A percentile compares a stretch with the other conserved stretches of the same genome.
Conservation (phyloP, 2,888 invertebrate species). For the Euplexia lucipara region DNA sequence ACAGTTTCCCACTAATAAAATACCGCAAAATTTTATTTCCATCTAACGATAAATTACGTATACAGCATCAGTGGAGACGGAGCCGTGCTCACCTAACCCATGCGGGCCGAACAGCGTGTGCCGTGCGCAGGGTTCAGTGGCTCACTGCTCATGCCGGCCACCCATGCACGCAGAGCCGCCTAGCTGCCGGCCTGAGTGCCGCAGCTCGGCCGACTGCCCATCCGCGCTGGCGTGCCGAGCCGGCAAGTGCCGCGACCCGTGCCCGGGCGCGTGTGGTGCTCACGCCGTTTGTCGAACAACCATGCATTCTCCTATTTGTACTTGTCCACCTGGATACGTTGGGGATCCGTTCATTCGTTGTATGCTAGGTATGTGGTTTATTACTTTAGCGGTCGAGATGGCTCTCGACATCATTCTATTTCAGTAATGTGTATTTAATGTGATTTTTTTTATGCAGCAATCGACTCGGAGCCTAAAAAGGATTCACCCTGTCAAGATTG, state of each 20-base stretch:
- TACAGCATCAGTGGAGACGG: constrained; percentile 77
- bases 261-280: constrained; percentile 94
- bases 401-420: background rate
- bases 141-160: constrained; percentile 93
- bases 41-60: constrained; percentile 44
- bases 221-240: constrained; percentile 92
- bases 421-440: constrained; percentile 12
- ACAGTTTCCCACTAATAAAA: background rate
- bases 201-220: constrained; percentile 93
- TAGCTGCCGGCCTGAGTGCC: constrained; percentile 94
- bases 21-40: background rate
- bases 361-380: constrained; percentile 88
- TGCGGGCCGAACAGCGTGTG: constrained; percentile 94
- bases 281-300: constrained; percentile 94
- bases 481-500: constrained; percentile 93
- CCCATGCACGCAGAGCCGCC: constrained; percentile 94
- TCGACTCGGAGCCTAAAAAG: constrained; percentile 76
- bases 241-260: constrained; percentile 93
- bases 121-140: constrained; percentile 92
- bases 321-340: constrained; percentile 92
- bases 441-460: constrained; percentile 68
- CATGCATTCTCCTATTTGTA: constrained; percentile 95
- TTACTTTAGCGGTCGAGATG: background rate
- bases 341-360: constrained; percentile 95
- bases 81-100: constrained; percentile 93